Conservation (phyloP, 2,888 invertebrate genomes). For the Electrophaes corylata region DNA sequence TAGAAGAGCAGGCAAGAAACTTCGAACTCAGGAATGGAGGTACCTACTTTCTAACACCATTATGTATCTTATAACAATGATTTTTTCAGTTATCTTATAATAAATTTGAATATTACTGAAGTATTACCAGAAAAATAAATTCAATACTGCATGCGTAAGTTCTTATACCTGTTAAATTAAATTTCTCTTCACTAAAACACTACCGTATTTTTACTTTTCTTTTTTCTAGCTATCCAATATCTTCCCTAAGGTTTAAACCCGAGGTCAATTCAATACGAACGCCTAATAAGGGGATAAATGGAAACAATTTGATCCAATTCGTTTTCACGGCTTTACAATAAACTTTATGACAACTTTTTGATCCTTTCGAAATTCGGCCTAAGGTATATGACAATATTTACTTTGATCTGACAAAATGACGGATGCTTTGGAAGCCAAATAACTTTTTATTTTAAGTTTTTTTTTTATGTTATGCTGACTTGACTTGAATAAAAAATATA, state of each 20-base stretch:
- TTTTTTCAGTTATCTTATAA: too few relatives aligned
- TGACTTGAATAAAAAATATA: too few relatives aligned
- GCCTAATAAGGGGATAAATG: slow-evolving; percentile 59
- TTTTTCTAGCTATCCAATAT: slow-evolving; percentile 14
- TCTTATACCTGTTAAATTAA: too few relatives aligned
- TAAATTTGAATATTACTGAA: too few relatives aligned
- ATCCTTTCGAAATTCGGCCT: slow-evolving; percentile 51
- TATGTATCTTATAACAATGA: too few relatives aligned
- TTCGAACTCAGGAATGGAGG: too few relatives aligned
- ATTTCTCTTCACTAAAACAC: not conserved
- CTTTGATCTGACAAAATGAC: not conserved
- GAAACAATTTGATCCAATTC: slow-evolving; percentile 65
- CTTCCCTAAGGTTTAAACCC: slow-evolving; percentile 44
- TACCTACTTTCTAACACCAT: too few relatives aligned
- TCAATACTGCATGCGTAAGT: too few relatives aligned
- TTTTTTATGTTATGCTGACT: too few relatives aligned
- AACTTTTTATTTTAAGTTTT: not conserved
- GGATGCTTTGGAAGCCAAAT: not conserved
- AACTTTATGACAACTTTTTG: slow-evolving; percentile 70
- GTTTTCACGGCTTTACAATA: slow-evolving; percentile 57
- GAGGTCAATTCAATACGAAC: slow-evolving; percentile 44
- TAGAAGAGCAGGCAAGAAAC: too few relatives aligned
- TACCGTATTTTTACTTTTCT: slow-evolving; percentile 1
- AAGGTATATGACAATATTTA: not conserved
- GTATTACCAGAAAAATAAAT: too few relatives aligned